Conservation (phyloP, 2,888 invertebrate species). For the Drosophila kuntzei region DNA sequence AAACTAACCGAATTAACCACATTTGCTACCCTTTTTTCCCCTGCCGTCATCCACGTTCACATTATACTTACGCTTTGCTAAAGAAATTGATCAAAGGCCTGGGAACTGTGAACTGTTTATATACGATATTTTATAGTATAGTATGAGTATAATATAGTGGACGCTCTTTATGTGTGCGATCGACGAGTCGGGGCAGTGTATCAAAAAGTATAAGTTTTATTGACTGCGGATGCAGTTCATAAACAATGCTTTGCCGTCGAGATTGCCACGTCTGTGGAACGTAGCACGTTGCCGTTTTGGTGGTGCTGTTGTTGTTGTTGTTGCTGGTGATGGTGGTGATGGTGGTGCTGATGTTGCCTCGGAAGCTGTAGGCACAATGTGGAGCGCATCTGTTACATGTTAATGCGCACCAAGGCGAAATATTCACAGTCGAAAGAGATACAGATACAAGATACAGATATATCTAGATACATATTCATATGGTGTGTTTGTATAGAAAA, state of each 20-base stretch:
- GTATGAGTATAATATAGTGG: slow-evolving; percentile 16
- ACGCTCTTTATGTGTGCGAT: slow-evolving; percentile 7
- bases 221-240: slow-evolving; percentile 82
- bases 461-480: slow-evolving; percentile 21
- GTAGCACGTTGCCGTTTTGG: slow-evolving; percentile 12
- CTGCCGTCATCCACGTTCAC: neutral
- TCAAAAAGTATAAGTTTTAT: slow-evolving; percentile 79
- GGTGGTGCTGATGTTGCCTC: slow-evolving; percentile 6
- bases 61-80: neutral
- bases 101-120: slow-evolving; percentile 32
- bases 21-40: neutral
- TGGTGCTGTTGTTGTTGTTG: slow-evolving; percentile 2
- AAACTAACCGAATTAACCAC: slow-evolving; percentile 1
- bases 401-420: slow-evolving; percentile 68
- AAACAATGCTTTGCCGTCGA: slow-evolving; percentile 68
- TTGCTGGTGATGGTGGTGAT: slow-evolving; percentile 1
- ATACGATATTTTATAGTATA: slow-evolving; percentile 34
- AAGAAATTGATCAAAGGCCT: slow-evolving; percentile 64
- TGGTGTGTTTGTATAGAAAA: slow-evolving; percentile 17
- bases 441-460: slow-evolving; percentile 33
- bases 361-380: slow-evolving; percentile 68
- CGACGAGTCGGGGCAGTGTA: slow-evolving; percentile 49
- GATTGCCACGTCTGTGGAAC: slow-evolving; percentile 19
- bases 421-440: slow-evolving; percentile 41
- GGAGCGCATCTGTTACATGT: slow-evolving; percentile 83